Evolutionary conservation across 2,888 invertebrate genomes (phyloP).

Genomic region (Heteromyza rotundicornis): DNA sequence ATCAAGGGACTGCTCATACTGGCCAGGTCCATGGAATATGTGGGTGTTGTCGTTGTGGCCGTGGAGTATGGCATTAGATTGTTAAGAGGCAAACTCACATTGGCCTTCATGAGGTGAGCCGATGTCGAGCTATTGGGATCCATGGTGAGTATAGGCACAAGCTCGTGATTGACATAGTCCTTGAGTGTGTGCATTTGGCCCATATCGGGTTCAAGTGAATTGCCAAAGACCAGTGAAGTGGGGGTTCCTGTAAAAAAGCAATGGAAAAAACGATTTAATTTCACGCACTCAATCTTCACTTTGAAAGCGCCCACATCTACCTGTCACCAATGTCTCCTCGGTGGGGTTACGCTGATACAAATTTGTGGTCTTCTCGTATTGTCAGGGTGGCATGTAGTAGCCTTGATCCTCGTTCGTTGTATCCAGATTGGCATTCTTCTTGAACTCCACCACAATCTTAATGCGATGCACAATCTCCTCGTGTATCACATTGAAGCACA

Average conservation of each 20-base stretch:
- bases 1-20: constrained; percentile 44
- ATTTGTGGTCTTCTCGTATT: constrained; percentile 59
- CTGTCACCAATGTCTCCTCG: constrained; percentile 67
- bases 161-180: constrained; percentile 62
- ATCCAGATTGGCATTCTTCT: constrained; percentile 46
- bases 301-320: too few relatives aligned
- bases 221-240: constrained; percentile 61
- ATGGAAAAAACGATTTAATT: not conserved
- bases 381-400: constrained; percentile 60
- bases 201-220: constrained; percentile 46
- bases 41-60: constrained; percentile 17
- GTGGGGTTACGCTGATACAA: constrained; percentile 66
- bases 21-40: constrained; percentile 30
- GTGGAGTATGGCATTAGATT: constrained; percentile 27
- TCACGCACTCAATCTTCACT: constrained; percentile 25
- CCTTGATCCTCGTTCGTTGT: constrained; percentile 46
- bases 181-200: constrained; percentile 58
- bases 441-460: constrained; percentile 67
- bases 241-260: constrained; percentile 65
- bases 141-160: constrained; percentile 62
- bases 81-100: constrained; percentile 35
- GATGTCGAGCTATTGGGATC: constrained; percentile 53
- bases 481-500: constrained; percentile 90
- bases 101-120: constrained; percentile 37
- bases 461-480: constrained; percentile 86